These are phyloP conservation scores for Centroberyx gerrardi DNA, from an alignment of 2,797 vertebrate species.

Conservation along the genomic window DNA sequence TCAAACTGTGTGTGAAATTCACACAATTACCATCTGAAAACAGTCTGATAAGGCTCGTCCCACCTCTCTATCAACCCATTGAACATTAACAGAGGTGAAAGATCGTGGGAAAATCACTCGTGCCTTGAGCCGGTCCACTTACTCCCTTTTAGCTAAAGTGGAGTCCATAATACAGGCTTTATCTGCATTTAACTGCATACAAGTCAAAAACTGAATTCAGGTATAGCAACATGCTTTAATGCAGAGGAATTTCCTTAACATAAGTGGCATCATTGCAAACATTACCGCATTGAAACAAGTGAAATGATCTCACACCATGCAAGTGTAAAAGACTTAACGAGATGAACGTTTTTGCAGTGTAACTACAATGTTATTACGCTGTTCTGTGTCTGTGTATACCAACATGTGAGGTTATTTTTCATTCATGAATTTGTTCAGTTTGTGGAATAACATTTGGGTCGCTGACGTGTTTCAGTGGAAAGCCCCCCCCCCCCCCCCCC, in stretches of 20 bases:
- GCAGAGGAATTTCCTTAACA: background rate
- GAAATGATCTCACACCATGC: too few relatives aligned
- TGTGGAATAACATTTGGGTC: conserved; percentile 2
- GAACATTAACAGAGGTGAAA: conserved; percentile 70
- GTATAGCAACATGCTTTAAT: too few relatives aligned
- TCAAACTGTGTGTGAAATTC: conserved; percentile 9
- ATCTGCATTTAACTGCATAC: rapidly evolving
- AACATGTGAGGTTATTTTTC: background rate
- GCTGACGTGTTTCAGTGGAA: conserved; percentile 1
- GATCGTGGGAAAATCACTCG: conserved; percentile 34
- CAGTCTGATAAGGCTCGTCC: conserved; percentile 10
- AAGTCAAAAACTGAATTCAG: background rate
- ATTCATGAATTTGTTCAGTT: background rate
- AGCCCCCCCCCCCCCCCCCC: background rate
- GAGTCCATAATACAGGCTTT: background rate
- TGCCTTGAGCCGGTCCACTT: conserved; percentile 24
- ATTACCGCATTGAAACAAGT: too few relatives aligned
- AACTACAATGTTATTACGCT: background rate
- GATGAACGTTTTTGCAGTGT: background rate
- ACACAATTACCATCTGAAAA: background rate
- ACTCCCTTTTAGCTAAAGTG: conserved; percentile 16
- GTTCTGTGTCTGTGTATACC: background rate
- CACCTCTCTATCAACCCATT: conserved; percentile 12
- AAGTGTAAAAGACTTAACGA: background rate
- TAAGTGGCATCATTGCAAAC: background rate